A percentile compares a stretch with the other conserved stretches of the same genome.
These are phyloP conservation scores for Spermophilus dauricus DNA, from an alignment of 2,113 vertebrate species.

Conservation along the genomic window DNA sequence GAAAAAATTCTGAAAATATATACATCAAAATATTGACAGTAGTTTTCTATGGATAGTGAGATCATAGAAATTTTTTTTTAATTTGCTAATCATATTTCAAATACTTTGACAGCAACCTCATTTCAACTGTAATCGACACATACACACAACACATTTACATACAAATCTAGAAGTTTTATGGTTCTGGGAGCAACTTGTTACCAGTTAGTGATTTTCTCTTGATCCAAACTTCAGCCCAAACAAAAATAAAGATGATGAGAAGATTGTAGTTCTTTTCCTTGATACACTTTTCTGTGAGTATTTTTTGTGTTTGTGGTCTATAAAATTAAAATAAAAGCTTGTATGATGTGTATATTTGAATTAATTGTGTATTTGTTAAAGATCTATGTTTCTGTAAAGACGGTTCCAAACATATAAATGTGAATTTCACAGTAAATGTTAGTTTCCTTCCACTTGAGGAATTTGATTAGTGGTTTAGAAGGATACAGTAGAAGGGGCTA, in stretches of 20 bases:
- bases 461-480: slow-evolving; percentile 37
- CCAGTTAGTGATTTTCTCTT: background rate
- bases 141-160: background rate
- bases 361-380: slow-evolving; percentile 52
- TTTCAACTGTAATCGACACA: background rate
- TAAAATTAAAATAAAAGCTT: slow-evolving; percentile 54
- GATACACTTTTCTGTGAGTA: background rate
- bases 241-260: slow-evolving; percentile 1
- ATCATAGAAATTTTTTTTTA: background rate
- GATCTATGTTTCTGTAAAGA: background rate
- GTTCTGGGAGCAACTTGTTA: background rate
- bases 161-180: background rate
- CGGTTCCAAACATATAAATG: background rate
- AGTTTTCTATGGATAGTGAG: slow-evolving; percentile 3
- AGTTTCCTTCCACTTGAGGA: background rate
- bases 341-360: background rate
- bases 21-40: background rate
- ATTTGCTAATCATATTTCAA: slow-evolving; percentile 26
- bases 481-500: background rate
- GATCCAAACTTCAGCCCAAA: slow-evolving; percentile 29
- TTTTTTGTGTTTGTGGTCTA: background rate
- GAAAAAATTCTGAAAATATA: background rate
- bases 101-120: background rate
- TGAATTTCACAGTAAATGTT: slow-evolving; percentile 47
- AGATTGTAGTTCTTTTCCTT: background rate